Evolutionary conservation across 1,140 invertebrate genomes (phyloP).

Genomic region (Goniozus legneri): DNA sequence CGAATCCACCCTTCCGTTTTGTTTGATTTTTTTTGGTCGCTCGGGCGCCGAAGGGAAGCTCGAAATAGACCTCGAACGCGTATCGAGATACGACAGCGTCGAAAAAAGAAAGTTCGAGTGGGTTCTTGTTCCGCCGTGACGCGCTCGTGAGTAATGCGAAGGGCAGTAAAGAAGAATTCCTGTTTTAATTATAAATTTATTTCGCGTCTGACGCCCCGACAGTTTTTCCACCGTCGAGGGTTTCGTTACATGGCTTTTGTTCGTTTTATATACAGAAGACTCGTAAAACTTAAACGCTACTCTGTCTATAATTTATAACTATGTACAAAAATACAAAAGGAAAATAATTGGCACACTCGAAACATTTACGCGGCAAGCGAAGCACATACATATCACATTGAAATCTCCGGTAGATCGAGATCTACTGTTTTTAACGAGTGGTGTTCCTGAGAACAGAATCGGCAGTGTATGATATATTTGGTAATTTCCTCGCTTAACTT

Average conservation of each 20-base stretch:
- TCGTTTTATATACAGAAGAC: slow-evolving; percentile 22
- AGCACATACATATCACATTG: slow-evolving; percentile 30
- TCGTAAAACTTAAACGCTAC: not conserved
- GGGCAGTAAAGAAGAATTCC: no score
- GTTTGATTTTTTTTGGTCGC: slow-evolving; percentile 17
- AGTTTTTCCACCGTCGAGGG: no score
- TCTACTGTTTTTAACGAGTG: no score
- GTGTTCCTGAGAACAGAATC: slow-evolving; percentile 14
- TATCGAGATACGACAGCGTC: no score
- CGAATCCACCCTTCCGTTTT: slow-evolving; percentile 3
- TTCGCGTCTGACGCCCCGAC: no score
- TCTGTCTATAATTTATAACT: slow-evolving; percentile 16
- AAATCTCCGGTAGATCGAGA: no score
- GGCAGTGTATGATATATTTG: slow-evolving; percentile 16
- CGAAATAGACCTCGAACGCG: slow-evolving; percentile 24
- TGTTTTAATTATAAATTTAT: slow-evolving; percentile 27
- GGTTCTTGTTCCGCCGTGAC: not conserved
- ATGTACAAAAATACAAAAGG: slow-evolving; percentile 49
- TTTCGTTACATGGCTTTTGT: no score
- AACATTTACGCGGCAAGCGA: slow-evolving; percentile 30
- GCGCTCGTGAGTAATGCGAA: not conserved
- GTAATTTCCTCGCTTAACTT: no score
- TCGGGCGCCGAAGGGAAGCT: slow-evolving; percentile 15
- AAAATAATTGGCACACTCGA: slow-evolving; percentile 40
- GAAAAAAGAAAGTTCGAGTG: slow-evolving; percentile 5